Conservation (phyloP, 2,888 invertebrate species). For the Linnaemya tessellans region DNA sequence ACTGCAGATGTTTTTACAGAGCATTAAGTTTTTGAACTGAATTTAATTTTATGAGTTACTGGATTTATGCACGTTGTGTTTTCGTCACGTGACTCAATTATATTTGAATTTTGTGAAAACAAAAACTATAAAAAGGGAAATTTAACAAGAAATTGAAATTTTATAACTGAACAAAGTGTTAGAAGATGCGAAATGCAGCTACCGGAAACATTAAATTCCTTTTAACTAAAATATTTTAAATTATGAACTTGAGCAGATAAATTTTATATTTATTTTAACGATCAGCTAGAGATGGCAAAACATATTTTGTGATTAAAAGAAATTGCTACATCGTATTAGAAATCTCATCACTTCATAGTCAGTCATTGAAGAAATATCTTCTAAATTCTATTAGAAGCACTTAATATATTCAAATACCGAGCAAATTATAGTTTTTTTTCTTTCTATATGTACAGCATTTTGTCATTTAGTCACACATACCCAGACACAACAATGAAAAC, state of each 20-base stretch:
- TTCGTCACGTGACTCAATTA: conserved; percentile 69
- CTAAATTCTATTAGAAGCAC: conserved; percentile 18
- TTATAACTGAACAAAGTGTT: neutral
- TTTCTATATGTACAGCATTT: conserved; percentile 47
- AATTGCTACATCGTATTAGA: neutral
- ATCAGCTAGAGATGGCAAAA: neutral
- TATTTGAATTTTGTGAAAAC: conserved; percentile 42
- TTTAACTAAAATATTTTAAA: neutral
- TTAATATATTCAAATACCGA: conserved; percentile 10
- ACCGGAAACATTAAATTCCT: neutral
- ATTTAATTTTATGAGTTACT: neutral
- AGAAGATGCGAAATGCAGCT: neutral
- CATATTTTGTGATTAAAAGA: neutral
- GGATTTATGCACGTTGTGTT: conserved; percentile 16
- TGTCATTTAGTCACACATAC: conserved; percentile 8
- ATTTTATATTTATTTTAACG: neutral
- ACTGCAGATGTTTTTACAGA: conserved; percentile 11
- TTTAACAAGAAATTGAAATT: conserved; percentile 52
- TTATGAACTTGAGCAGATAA: too few species aligned
- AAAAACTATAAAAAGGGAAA: neutral
- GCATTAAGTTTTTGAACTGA: conserved; percentile 31
- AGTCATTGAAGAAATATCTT: conserved; percentile 5
- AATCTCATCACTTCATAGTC: neutral
- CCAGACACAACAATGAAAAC: conserved; percentile 20
- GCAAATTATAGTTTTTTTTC: conserved; percentile 31